phyloP scores from a whole-genome alignment of 2,113 vertebrate genomes.

The Gadus chalcogrammus region DNA sequence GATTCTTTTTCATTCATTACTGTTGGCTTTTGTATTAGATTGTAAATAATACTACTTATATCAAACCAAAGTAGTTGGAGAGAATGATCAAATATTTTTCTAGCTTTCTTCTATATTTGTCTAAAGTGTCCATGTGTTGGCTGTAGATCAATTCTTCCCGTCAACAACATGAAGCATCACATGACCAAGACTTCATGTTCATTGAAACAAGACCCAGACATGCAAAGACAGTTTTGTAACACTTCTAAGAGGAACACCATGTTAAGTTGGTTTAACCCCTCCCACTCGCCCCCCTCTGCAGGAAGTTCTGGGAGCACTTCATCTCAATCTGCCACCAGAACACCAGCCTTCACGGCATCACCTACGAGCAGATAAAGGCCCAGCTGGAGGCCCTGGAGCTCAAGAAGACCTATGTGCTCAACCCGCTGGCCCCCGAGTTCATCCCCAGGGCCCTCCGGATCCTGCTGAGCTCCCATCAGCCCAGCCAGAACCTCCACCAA shows the following conservation, averaged over 20 bases:
- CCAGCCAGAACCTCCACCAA: constrained; percentile 66
- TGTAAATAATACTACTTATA: too few relatives aligned
- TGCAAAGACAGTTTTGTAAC: too few relatives aligned
- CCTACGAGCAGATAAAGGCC: constrained; percentile 95
- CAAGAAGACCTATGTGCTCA: constrained; percentile 98
- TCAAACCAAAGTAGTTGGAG: too few relatives aligned
- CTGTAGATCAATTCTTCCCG: too few relatives aligned
- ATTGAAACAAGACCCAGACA: neutral
- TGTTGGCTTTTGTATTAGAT: too few relatives aligned
- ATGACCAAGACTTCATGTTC: too few relatives aligned
- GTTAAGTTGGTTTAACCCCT: neutral
- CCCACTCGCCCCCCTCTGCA: constrained; percentile 43
- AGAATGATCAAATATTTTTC: too few relatives aligned
- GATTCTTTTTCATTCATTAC: too few relatives aligned
- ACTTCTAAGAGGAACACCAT: neutral
- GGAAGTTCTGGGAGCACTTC: constrained; percentile 99
- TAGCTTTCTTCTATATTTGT: too few relatives aligned
- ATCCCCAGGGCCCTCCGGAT: constrained; percentile 89
- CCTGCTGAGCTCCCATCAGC: constrained; percentile 49
- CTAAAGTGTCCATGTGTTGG: too few relatives aligned
- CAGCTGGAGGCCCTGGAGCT: constrained; percentile 97
- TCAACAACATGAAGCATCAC: too few relatives aligned
- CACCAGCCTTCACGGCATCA: constrained; percentile 94
- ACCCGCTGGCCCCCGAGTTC: constrained; percentile 96
- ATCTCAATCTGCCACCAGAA: constrained; percentile 96